Percentiles rank a stretch among this genome's conserved stretches.
Conservation (phyloP, 2,888 invertebrate species). For the Ophion costatus region DNA sequence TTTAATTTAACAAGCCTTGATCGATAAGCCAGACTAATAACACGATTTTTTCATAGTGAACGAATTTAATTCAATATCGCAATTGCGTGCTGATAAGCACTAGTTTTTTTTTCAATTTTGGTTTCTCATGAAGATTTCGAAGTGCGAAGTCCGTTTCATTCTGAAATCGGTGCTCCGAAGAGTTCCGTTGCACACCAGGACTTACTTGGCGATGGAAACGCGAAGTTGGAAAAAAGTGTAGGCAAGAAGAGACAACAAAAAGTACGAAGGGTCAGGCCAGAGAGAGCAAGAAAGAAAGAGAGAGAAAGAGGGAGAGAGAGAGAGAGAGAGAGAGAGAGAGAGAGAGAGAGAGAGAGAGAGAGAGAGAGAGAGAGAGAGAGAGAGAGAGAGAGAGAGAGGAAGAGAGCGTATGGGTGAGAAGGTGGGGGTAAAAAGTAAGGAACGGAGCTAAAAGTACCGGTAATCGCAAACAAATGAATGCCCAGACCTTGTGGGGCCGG, state of each 20-base stretch:
- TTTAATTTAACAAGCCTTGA: no score
- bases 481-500: conserved; percentile 56
- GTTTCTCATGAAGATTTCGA: no score
- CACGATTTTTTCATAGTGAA: no score
- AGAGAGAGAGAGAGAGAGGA: conserved; percentile 8
- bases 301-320: no score
- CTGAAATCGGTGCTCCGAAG: background rate
- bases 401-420: background rate
- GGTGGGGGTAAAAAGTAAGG: conserved; percentile 35
- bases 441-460: conserved; percentile 64
- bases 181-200: conserved; percentile 22
- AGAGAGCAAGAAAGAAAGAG: background rate
- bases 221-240: background rate
- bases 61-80: no score
- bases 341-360: no score
- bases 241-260: background rate
- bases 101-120: no score
- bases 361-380: background rate
- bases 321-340: no score
- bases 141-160: no score
- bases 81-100: no score
- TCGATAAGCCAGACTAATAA: no score
- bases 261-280: conserved; percentile 15
- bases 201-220: conserved; percentile 6
- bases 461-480: conserved; percentile 68